Percentiles rank a stretch among this genome's conserved stretches.
Conservation (phyloP, 2,888 invertebrate genomes). For the Ectemnius continuus region DNA sequence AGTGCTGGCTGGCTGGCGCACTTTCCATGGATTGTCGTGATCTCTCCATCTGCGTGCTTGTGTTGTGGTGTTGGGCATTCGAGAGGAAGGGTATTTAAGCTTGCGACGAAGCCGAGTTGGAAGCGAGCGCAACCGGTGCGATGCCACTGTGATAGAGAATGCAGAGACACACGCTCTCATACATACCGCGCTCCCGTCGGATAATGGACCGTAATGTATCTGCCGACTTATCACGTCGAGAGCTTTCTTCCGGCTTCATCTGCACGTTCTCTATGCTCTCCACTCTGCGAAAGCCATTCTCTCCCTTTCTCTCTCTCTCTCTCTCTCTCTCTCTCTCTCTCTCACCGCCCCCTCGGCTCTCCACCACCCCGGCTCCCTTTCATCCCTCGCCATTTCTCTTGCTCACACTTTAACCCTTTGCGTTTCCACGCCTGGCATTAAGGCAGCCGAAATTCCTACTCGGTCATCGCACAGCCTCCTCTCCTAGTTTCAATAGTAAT, state of each 20-base stretch:
- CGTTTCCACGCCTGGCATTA: no score
- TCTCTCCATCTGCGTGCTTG: not conserved
- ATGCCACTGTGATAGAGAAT: not conserved
- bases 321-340: no score
- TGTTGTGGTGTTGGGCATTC: not conserved
- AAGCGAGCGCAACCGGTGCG: not conserved
- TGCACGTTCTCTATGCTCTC: conserved; percentile 24
- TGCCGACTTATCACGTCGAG: conserved; percentile 48
- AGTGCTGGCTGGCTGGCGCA: no score
- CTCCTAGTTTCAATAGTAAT: no score
- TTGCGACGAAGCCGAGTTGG: conserved; percentile 12
- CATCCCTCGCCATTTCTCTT: no score
- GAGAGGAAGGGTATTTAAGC: conserved; percentile 20
- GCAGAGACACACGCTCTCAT: no score
- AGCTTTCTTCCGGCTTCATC: conserved; percentile 47
- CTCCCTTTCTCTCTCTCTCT: not conserved
- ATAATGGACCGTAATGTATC: conserved; percentile 41
- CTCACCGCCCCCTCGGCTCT: no score
- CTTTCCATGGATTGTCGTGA: no score
- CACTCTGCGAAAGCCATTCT: conserved; percentile 14
- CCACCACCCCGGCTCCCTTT: no score
- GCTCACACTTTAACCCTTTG: no score
- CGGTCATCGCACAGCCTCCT: no score
- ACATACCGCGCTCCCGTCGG: conserved; percentile 12
- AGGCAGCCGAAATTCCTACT: no score